Evolutionary conservation across 2,113 vertebrate genomes (phyloP).

Genomic region (Mustelus asterias): DNA sequence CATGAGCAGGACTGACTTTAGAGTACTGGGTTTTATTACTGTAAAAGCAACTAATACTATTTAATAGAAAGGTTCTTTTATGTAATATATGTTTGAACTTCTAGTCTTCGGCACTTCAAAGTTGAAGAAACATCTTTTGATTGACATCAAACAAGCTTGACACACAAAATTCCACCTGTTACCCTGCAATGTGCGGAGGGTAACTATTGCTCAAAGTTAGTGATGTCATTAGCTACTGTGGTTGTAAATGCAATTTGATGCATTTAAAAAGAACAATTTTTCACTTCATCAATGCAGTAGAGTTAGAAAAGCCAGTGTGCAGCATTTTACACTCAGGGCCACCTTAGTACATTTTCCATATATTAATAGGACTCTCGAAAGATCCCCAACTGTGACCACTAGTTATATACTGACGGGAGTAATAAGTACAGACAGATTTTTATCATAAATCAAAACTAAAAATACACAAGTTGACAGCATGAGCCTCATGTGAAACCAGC

Average conservation of each 20-base stretch:
- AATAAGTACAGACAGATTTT: not conserved
- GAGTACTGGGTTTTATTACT: not conserved
- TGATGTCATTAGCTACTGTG: not conserved
- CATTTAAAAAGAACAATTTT: slow-evolving; percentile 40
- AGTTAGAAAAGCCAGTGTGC: slow-evolving; percentile 20
- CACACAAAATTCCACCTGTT: not conserved
- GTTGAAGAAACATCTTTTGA: not conserved
- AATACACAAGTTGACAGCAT: slow-evolving; percentile 45
- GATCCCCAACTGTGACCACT: slow-evolving; percentile 40
- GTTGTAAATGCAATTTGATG: slow-evolving; percentile 39
- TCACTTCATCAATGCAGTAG: not conserved
- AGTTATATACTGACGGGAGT: slow-evolving; percentile 45
- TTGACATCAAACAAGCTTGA: not conserved
- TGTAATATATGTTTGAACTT: not conserved
- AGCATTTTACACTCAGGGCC: slow-evolving; percentile 43
- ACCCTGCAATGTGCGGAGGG: not conserved
- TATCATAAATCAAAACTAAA: slow-evolving; percentile 41
- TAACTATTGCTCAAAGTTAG: not conserved
- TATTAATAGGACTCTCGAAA: not conserved
- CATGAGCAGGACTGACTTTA: not conserved
- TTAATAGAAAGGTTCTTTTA: not conserved
- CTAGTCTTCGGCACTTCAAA: slow-evolving; percentile 28
- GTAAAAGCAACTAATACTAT: not conserved
- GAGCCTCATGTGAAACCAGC: slow-evolving; percentile 44
- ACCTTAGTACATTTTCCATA: slow-evolving; percentile 43